These are phyloP conservation scores for Pseudomugil gertrudae DNA, from an alignment of 2,797 vertebrate genomes.

Conservation along the genomic window DNA sequence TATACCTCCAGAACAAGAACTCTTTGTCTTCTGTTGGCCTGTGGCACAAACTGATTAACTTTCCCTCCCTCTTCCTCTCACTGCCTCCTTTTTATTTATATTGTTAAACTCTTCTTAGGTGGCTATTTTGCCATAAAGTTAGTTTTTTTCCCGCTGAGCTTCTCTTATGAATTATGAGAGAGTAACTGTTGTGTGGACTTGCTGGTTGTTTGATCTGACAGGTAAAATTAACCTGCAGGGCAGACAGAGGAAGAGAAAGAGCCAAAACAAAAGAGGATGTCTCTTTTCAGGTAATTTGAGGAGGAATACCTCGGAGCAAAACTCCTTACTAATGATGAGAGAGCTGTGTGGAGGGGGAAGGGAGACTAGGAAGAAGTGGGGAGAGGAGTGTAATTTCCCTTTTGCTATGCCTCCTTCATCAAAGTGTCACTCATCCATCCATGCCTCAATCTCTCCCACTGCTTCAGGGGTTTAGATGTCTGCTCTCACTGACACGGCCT, in stretches of 20 bases:
- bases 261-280: conserved; percentile 80
- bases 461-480: conserved; percentile 51
- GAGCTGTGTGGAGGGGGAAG: conserved; percentile 43
- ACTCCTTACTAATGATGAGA: conserved; percentile 79
- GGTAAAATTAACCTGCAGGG: conserved; percentile 80
- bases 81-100: not conserved
- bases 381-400: conserved; percentile 78
- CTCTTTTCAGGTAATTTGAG: conserved; percentile 83
- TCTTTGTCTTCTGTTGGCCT: conserved; percentile 59
- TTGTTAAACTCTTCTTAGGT: conserved; percentile 4
- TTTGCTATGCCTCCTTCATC: conserved; percentile 78
- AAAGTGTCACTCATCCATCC: conserved; percentile 79
- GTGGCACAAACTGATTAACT: conserved; percentile 61
- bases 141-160: not conserved
- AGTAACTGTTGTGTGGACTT: conserved; percentile 57
- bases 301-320: conserved; percentile 72
- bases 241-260: conserved; percentile 72
- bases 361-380: conserved; percentile 33
- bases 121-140: conserved; percentile 26
- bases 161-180: conserved; percentile 26
- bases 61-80: conserved; percentile 21
- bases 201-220: conserved; percentile 83
- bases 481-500: conserved; percentile 56
- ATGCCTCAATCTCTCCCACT: conserved; percentile 41
- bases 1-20: conserved; percentile 55